phyloP scores from a whole-genome alignment of 2,797 vertebrate species.

The Anabas testudineus region DNA sequence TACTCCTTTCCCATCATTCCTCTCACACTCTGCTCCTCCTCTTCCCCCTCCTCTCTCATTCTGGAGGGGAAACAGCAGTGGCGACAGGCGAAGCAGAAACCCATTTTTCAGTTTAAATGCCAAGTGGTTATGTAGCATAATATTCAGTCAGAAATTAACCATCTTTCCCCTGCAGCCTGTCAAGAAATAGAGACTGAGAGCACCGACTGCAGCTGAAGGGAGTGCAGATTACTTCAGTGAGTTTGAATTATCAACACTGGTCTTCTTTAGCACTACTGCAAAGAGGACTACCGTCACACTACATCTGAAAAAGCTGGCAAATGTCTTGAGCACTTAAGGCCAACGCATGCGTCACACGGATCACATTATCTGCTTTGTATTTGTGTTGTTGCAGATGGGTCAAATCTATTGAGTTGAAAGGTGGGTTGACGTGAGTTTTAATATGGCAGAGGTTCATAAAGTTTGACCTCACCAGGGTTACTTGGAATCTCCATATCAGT shows the following conservation, averaged over 20 bases:
- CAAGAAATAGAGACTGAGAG: conserved; percentile 88
- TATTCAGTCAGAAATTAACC: conserved; percentile 97
- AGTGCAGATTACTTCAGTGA: conserved; percentile 33
- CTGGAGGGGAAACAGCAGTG: conserved; percentile 93
- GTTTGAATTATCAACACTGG: conserved; percentile 53
- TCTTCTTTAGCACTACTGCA: conserved; percentile 28
- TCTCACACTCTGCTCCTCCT: conserved; percentile 67
- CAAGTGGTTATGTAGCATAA: conserved; percentile 97
- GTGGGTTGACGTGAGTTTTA: neutral
- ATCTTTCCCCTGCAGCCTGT: conserved; percentile 90
- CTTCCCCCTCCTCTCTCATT: conserved; percentile 84
- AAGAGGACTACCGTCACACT: conserved; percentile 29
- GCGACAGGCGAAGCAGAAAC: conserved; percentile 97
- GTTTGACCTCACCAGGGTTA: neutral
- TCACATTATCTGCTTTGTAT: neutral
- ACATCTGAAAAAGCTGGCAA: conserved; percentile 18
- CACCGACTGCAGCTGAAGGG: conserved; percentile 38
- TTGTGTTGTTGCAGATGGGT: neutral
- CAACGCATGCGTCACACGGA: neutral
- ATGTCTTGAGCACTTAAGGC: conserved; percentile 3
- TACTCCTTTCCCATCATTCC: conserved; percentile 37
- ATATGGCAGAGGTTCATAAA: neutral
- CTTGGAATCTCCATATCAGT: neutral
- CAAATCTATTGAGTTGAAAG: neutral
- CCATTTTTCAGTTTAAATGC: conserved; percentile 99